Base-by-base conservation (phyloP, 2,113 vertebrate genomes). In the Gavia stellata region DNA sequence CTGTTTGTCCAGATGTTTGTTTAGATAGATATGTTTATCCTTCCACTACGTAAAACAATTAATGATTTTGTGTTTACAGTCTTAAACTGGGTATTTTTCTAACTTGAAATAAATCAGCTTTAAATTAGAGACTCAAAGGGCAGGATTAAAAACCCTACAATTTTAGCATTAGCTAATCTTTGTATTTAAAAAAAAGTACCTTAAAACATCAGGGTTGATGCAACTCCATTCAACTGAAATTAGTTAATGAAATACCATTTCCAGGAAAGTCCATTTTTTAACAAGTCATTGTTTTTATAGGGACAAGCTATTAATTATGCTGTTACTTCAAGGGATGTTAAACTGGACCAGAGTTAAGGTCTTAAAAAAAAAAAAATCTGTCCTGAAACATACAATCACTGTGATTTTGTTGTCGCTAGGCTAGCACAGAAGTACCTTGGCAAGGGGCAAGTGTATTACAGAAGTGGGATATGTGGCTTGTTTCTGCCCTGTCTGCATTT, bases 1-100 rank as follows among this genome's bases (percentile, higher is more conserved):
- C 66, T 96, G 92, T 73, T 92, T 91, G 80, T 87, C 94, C 96
- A 94, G 86, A 91, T 94, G 91, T 81, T 93, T 77, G 24, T 88
- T 93, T 86, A 86, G 75, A 81, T 74, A 83, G 55, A 52, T 77
- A 71, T n/a, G 18, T 68, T 96, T 87, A 94, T 8, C 20, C 26
- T 96, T 94, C 52, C 13, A 42, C 53, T 91, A 38, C 26, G 44
- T 65, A 49, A 82, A 81, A 38, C 14, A 74, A 24, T n/a, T 58
- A 90, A 53, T 45, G 34, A n/a, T 78, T 78, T 72, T 66, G 26
- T 67, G 47, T 79, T 94, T 91, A 45, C 8, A 56, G 7, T 79
- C 24, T 75, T 91, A 42, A 94, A 63, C 8, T 38, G 3, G 24
- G 7, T 85, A 25, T 63, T 93, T 90, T 66, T 70, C 33, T 71